Conservation (phyloP, 2,888 invertebrate species). For the Cerastis leucographa region DNA sequence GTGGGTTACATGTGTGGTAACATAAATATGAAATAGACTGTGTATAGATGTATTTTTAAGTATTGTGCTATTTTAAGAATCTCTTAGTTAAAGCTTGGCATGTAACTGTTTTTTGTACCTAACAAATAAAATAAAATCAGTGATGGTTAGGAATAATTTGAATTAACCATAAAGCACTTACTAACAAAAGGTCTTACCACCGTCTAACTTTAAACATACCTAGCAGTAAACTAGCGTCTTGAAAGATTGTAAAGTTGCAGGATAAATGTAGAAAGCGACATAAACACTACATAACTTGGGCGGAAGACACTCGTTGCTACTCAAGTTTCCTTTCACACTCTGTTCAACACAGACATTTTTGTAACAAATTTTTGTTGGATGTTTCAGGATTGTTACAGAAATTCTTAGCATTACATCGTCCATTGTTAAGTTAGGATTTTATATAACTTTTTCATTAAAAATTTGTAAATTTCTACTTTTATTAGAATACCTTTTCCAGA, state of each 20-base stretch:
- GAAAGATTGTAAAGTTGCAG: slow-evolving; percentile 52
- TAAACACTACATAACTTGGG: slow-evolving; percentile 56
- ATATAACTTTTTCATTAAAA: not conserved
- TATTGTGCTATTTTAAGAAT: no score
- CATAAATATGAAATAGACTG: no score
- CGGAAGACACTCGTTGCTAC: slow-evolving; percentile 54
- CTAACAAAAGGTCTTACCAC: not conserved
- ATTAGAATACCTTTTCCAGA: not conserved
- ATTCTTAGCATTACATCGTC: slow-evolving; percentile 20
- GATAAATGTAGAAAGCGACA: slow-evolving; percentile 55
- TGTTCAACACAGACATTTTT: slow-evolving; percentile 45
- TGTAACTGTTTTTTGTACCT: no score
- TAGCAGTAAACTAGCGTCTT: slow-evolving; percentile 34
- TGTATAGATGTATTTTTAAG: no score
- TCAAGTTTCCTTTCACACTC: slow-evolving; percentile 54
- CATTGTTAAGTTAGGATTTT: not conserved
- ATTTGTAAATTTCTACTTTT: not conserved
- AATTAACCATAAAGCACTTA: not conserved
- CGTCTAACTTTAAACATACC: slow-evolving; percentile 1
- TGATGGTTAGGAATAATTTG: not conserved
- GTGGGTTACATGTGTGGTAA: no score
- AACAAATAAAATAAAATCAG: no score
- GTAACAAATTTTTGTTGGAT: slow-evolving; percentile 46
- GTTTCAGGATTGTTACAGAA: slow-evolving; percentile 28
- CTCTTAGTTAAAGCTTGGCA: no score